phyloP scores from a whole-genome alignment of 2,888 invertebrate species.

The Serripes groenlandicus region DNA sequence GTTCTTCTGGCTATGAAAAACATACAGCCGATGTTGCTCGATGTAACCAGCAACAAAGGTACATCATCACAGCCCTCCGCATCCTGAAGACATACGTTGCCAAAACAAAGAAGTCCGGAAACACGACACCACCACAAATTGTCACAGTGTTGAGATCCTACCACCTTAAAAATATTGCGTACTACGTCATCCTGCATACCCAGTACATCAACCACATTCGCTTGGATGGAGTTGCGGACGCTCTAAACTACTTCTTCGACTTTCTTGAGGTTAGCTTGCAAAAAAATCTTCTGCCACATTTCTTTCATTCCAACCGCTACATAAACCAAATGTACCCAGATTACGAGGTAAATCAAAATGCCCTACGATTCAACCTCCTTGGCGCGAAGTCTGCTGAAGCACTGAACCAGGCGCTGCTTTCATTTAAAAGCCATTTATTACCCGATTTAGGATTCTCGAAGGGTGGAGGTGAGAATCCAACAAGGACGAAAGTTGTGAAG shows the following conservation, averaged over 20 bases:
- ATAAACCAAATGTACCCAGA: constrained; percentile 38
- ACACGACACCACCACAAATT: constrained; percentile 32
- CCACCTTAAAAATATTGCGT: constrained; percentile 49
- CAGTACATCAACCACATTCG: constrained; percentile 13
- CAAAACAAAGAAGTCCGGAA: constrained; percentile 22
- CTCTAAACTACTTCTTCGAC: constrained; percentile 22
- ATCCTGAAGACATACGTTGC: constrained; percentile 63
- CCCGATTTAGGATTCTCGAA: constrained; percentile 21
- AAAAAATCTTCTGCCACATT: constrained; percentile 39
- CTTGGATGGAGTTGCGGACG: constrained; percentile 22
- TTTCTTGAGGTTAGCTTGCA: constrained; percentile 22
- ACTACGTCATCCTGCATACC: constrained; percentile 35
- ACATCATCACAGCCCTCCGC: constrained; percentile 66
- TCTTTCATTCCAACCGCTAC: constrained; percentile 49
- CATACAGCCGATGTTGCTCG: constrained; percentile 63
- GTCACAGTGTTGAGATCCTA: constrained; percentile 42
- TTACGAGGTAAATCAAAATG: neutral
- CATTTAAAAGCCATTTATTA: constrained; percentile 32
- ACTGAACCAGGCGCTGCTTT: constrained; percentile 39
- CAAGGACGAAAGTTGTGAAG: neutral
- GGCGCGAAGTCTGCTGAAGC: constrained; percentile 34
- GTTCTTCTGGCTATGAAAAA: constrained; percentile 66
- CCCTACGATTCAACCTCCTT: constrained; percentile 34
- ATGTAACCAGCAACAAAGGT: constrained; percentile 29
- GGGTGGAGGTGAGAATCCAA: neutral